Evolutionary conservation across 2,797 vertebrate species (phyloP), one percentile per base, ranked within the genome.

Genomic region (Philypnodon macrostomus): DNA sequence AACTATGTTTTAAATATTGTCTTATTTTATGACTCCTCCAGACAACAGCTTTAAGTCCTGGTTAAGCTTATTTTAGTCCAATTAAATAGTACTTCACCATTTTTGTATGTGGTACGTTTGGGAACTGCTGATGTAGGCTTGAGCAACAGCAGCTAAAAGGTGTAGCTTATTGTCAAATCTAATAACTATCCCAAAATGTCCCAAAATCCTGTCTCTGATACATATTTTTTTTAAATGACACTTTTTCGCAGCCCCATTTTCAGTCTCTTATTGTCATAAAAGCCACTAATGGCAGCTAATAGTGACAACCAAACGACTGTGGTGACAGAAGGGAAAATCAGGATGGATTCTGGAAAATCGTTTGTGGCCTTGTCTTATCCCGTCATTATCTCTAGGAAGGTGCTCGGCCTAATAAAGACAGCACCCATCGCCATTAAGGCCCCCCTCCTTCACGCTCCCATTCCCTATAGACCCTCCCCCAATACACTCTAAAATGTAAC

Each of bases 381-480:
- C 40, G 40, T 63, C 51, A 46, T 70, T 44, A 44, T 44, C 41
- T 17, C 42, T 31, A 36, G 23, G n/a, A 57, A 58, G 59, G 44
- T 50, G 55, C 61, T 58, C 47, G 12, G 36, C 13, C 37, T 72
- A 58, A 83, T 53, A 50, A 47, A 75, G 47, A 65, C 61, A 67
- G 54, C 63, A 66, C 41, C 58, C 47, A 47, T 23, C 56, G 48
- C 67, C 58, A 72, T 68, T 77, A 70, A 24, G 33, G 10, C 21
- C 41, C 60, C 27, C 23, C 55, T 15, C 16, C 27, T 31, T 44
- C 27, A 30, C 41, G 29, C 15, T 30, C 32, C 35, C 44, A 47
- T 45, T 42, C 47, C 59, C 27, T 29, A 44, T 53, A 41, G 48
- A 54, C 41, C 26, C 31, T 34, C 19, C 54, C 64, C 58, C 65